Percentiles rank a stretch among this genome's conserved stretches.
These are phyloP conservation scores for Pteropus rufus DNA, from an alignment of 2,797 vertebrate genomes.

Conservation along the genomic window DNA sequence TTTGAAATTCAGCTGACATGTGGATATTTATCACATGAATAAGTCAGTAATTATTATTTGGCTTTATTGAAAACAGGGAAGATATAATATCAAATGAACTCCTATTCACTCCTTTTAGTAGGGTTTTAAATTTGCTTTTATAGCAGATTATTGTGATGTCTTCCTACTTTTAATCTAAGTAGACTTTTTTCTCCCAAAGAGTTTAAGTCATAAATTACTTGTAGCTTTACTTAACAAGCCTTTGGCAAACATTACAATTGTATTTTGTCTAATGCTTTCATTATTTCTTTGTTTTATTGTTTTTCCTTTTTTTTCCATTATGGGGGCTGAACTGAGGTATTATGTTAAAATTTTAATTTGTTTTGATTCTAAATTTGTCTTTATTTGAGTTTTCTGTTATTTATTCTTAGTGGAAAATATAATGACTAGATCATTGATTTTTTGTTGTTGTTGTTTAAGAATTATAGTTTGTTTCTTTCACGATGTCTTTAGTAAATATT, in stretches of 20 bases:
- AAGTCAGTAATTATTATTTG: neutral
- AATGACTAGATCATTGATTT: neutral
- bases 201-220: neutral
- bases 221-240: neutral
- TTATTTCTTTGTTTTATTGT: neutral
- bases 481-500: neutral
- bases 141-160: neutral
- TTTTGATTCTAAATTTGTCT: neutral
- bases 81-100: neutral
- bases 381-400: neutral
- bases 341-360: neutral
- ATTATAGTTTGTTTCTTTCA: neutral
- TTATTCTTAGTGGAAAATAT: neutral
- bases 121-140: slow-evolving; percentile 8
- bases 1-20: neutral
- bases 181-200: neutral
- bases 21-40: neutral
- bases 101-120: neutral
- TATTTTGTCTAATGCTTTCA: neutral
- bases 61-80: neutral
- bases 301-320: neutral
- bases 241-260: neutral
- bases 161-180: neutral
- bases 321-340: neutral
- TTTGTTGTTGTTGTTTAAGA: neutral